Conservation (phyloP, 2,888 invertebrate genomes). For the Mechanitis messenoides region DNA sequence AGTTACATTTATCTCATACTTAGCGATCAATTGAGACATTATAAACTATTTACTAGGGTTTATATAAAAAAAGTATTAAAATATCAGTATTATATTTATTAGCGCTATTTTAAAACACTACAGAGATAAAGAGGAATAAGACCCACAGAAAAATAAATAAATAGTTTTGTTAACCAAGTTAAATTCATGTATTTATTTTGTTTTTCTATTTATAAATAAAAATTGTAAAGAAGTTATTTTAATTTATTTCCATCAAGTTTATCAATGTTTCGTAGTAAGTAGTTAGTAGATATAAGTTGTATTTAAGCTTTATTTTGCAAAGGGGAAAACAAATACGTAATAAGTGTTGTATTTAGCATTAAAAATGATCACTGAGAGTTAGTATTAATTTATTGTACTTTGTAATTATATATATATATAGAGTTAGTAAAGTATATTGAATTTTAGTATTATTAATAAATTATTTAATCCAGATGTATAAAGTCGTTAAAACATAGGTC, state of each 20-base stretch:
- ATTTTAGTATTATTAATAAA: slow-evolving; percentile 1
- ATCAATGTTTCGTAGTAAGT: not conserved
- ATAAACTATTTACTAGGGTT: no score
- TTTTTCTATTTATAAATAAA: not conserved
- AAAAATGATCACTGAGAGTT: not conserved
- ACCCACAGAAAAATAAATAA: no score
- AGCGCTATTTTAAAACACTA: no score
- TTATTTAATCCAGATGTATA: no score
- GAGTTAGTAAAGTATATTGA: slow-evolving; percentile 1
- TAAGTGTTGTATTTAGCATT: slow-evolving; percentile 38
- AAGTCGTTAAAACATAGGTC: no score
- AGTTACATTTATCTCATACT: no score
- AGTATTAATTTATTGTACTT: slow-evolving; percentile 10
- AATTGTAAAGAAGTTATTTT: not conserved
- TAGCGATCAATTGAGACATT: no score
- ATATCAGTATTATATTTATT: no score
- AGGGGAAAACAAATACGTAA: slow-evolving; percentile 74
- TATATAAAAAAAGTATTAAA: no score
- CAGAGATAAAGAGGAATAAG: no score
- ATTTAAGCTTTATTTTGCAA: slow-evolving; percentile 37
- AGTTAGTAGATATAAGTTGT: slow-evolving; percentile 5
- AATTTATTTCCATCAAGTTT: not conserved
- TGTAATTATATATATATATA: slow-evolving; percentile 11
- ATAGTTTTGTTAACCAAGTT: no score
- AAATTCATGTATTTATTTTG: not conserved